phyloP scores from a whole-genome alignment of 2,113 vertebrate genomes.

The Eptesicus fuscus region DNA sequence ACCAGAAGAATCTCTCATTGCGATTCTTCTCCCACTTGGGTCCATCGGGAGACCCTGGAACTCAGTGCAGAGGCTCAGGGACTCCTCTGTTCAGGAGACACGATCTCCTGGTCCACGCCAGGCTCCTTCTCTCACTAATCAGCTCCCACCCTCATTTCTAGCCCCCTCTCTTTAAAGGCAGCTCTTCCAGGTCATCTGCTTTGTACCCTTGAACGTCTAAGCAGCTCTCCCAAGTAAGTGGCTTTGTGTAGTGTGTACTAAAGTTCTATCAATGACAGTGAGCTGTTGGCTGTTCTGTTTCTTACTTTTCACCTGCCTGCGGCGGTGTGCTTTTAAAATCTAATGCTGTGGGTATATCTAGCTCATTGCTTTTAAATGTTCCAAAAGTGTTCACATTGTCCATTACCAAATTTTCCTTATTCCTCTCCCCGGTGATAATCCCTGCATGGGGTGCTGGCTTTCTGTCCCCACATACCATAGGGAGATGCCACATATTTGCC shows the following conservation, averaged over 20 bases:
- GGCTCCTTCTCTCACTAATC: not conserved
- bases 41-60: not conserved
- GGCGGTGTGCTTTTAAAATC: not conserved
- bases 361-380: not conserved
- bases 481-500: not conserved
- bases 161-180: too few species aligned
- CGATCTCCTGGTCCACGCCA: not conserved
- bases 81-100: not conserved
- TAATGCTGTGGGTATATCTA: not conserved
- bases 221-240: not conserved
- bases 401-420: not conserved
- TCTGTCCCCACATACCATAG: fast-evolving
- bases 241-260: not conserved
- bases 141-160: not conserved
- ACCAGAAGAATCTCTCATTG: not conserved
- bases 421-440: not conserved
- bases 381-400: fast-evolving
- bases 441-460: not conserved
- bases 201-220: not conserved
- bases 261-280: not conserved
- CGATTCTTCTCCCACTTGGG: not conserved
- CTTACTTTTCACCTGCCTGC: not conserved
- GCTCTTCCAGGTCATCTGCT: not conserved
- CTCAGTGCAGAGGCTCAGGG: not conserved
- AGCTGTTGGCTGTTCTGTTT: not conserved